Conservation (phyloP, 2,797 vertebrate genomes). For the Gymnocypris eckloni region DNA sequence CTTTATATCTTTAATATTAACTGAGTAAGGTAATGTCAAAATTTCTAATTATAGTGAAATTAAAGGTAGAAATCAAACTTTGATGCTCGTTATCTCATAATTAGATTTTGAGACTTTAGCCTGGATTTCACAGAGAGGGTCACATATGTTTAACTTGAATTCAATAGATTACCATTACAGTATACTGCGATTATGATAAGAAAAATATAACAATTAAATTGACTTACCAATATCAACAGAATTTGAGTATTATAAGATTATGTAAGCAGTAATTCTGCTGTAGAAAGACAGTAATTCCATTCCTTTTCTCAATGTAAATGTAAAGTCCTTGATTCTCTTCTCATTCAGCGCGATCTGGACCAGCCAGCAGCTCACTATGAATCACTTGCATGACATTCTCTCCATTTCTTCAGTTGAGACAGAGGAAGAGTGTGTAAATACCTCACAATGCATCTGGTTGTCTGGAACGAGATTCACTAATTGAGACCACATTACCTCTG, state of each 20-base stretch:
- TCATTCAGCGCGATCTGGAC: slow-evolving; percentile 80
- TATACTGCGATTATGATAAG: neutral
- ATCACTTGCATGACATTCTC: slow-evolving; percentile 77
- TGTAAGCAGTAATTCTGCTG: slow-evolving; percentile 12
- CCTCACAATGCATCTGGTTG: neutral
- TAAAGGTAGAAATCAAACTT: too few relatives aligned
- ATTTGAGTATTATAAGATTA: neutral
- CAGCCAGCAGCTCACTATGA: slow-evolving; percentile 85
- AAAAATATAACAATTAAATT: neutral
- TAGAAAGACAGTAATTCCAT: slow-evolving; percentile 21
- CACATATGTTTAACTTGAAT: neutral
- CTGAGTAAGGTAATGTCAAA: too few relatives aligned
- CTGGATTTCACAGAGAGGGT: too few relatives aligned
- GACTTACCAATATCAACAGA: slow-evolving; percentile 8
- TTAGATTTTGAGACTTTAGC: too few relatives aligned
- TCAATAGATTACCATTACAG: neutral
- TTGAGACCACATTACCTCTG: slow-evolving; percentile 77
- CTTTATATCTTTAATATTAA: too few relatives aligned
- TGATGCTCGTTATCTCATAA: too few relatives aligned
- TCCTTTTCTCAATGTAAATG: slow-evolving; percentile 34
- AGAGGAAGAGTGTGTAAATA: slow-evolving; percentile 21
- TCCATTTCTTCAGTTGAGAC: slow-evolving; percentile 74
- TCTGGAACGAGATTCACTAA: neutral
- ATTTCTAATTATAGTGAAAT: too few relatives aligned
- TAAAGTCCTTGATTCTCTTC: slow-evolving; percentile 57